Evolutionary conservation across 2,888 invertebrate species (phyloP).

Genomic region (Labia minor): DNA sequence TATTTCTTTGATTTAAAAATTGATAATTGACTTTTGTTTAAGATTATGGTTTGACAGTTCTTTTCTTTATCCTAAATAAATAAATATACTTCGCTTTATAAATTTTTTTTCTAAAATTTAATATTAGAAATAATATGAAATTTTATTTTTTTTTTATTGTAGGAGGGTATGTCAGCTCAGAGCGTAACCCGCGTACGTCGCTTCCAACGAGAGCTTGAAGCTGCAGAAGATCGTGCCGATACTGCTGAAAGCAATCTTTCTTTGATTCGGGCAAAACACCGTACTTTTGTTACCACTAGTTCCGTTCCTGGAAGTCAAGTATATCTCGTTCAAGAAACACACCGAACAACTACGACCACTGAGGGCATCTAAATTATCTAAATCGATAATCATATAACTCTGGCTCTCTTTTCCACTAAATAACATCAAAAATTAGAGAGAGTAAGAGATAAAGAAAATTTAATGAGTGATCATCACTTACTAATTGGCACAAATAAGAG

Average conservation of each 20-base stretch:
- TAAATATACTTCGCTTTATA: too few relatives aligned
- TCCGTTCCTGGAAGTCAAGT: slow-evolving; percentile 85
- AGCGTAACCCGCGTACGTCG: slow-evolving; percentile 91
- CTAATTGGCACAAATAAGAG: not conserved
- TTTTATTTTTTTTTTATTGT: too few relatives aligned
- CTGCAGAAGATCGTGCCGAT: slow-evolving; percentile 94
- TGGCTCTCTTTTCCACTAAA: not conserved
- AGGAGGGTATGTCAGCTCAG: slow-evolving; percentile 87
- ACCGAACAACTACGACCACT: slow-evolving; percentile 37
- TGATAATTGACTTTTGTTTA: too few relatives aligned
- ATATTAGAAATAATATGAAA: too few relatives aligned
- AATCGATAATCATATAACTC: too few relatives aligned
- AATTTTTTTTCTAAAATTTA: too few relatives aligned
- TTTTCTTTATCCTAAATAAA: too few relatives aligned
- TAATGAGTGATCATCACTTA: not conserved
- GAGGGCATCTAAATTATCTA: slow-evolving; percentile 24
- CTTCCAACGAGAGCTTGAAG: slow-evolving; percentile 96
- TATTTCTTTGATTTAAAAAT: too few relatives aligned
- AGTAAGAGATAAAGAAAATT: slow-evolving; percentile 23
- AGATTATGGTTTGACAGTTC: too few relatives aligned
- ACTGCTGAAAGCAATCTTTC: slow-evolving; percentile 87
- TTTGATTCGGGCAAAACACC: slow-evolving; percentile 94
- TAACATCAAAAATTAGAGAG: slow-evolving; percentile 23
- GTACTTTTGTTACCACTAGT: slow-evolving; percentile 92
- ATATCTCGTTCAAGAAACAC: slow-evolving; percentile 80